Evolutionary conservation across 2,797 vertebrate genomes (phyloP), one percentile per base, ranked within the genome.

Genomic region (Astyanax mexicanus): DNA sequence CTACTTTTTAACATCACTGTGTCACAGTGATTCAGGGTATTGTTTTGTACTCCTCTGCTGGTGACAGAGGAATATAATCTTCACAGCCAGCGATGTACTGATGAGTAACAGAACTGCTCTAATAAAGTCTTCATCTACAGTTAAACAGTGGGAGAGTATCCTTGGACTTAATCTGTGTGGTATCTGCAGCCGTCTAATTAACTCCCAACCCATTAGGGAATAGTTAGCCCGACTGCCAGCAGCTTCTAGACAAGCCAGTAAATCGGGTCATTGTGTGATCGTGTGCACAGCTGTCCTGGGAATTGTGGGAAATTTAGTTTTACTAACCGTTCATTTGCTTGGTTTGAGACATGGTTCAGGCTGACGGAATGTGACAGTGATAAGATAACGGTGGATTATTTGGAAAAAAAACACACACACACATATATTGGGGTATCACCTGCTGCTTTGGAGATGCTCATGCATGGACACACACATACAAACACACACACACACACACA

Each of bases 21-120:
- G n/a, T n/a, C n/a, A n/a, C n/a, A n/a, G n/a, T n/a, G n/a, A n/a
- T n/a, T n/a, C n/a, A n/a, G n/a, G n/a, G n/a, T n/a, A n/a, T n/a
- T n/a, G n/a, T n/a, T n/a, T n/a, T n/a, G n/a, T n/a, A n/a, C n/a
- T n/a, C n/a, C n/a, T n/a, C n/a, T n/a, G n/a, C n/a, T 12, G 49
- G 45, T 49, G 74, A 72, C 29, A 5, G 78, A 69, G 84, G 81
- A 61, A 69, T 75, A 68, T 67, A 32, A 40, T 73, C 42, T 52
- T 80, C 74, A 84, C 81, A 73, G 86, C 80, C 67, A 37, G 42
- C 35, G 65, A 77, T 64, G 65, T 35, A 64, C n/a, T n/a, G n/a
- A n/a, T n/a, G 79, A 75, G 69, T 80, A 62, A 67, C 73, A 75
- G 80, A 77, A 82, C 57, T 72, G 79, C 74, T 79, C 68, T 83